Conservation (phyloP, 2,113 vertebrate genomes). For the crab-eating macaque (Macaca fascicularis) region T2T-MFA8v1.1 NC_088380.1:64815501-64816000, state of each 20-base stretch:
- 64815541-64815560: neutral
- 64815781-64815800: neutral
- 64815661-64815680: neutral
- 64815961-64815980: slow-evolving; percentile 51
- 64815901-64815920: neutral
- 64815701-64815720: neutral
- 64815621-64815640: neutral
- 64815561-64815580: slow-evolving; percentile 8
- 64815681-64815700: neutral
- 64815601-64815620: neutral
- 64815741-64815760: neutral
- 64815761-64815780: neutral
- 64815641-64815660: neutral
- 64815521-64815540: neutral
- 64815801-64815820: neutral
- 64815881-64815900: slow-evolving; percentile 21
- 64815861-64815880: neutral
- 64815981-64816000: neutral
- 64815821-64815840: neutral
- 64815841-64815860: neutral
- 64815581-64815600: neutral
- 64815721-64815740: neutral
- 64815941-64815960: neutral
- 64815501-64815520: neutral
- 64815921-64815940: slow-evolving; percentile 1